Evolutionary conservation across 1,140 invertebrate species (phyloP).

Genomic region (Hylaeus volcanicus): DNA sequence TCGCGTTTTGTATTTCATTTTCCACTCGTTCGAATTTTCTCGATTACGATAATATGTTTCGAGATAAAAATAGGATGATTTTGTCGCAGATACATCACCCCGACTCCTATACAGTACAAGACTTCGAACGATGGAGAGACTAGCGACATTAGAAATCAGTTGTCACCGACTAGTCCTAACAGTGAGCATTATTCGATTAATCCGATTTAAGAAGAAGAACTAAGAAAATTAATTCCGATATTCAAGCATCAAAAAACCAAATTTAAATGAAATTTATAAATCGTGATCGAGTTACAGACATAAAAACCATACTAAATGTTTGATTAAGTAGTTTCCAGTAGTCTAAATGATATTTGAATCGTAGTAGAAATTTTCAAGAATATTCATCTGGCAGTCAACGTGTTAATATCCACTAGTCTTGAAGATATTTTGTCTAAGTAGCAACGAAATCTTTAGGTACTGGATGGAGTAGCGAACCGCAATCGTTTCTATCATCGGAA

Average conservation of each 20-base stretch:
- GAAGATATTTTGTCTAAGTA: neutral
- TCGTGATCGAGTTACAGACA: too few relatives aligned
- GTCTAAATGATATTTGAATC: too few relatives aligned
- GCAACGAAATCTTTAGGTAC: constrained; percentile 60
- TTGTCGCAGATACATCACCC: constrained; percentile 69
- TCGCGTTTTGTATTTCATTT: neutral
- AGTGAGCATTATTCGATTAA: constrained; percentile 66
- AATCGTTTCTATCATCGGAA: constrained; percentile 83
- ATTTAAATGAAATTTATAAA: too few relatives aligned
- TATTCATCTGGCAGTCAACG: too few relatives aligned
- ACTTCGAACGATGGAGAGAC: constrained; percentile 67
- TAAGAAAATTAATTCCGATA: too few relatives aligned
- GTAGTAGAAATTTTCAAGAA: too few relatives aligned
- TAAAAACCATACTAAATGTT: too few relatives aligned
- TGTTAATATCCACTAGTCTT: neutral
- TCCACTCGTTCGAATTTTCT: neutral
- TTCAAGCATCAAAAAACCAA: too few relatives aligned
- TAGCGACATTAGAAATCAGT: constrained; percentile 73
- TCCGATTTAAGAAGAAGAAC: neutral
- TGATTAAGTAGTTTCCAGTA: too few relatives aligned
- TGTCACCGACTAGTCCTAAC: constrained; percentile 79
- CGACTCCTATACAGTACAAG: constrained; percentile 73
- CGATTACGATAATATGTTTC: neutral
- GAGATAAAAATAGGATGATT: neutral
- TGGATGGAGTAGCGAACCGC: constrained; percentile 82